These are phyloP conservation scores for Anorthoa munda DNA, from an alignment of 2,888 invertebrate genomes.

Conservation along the genomic window DNA sequence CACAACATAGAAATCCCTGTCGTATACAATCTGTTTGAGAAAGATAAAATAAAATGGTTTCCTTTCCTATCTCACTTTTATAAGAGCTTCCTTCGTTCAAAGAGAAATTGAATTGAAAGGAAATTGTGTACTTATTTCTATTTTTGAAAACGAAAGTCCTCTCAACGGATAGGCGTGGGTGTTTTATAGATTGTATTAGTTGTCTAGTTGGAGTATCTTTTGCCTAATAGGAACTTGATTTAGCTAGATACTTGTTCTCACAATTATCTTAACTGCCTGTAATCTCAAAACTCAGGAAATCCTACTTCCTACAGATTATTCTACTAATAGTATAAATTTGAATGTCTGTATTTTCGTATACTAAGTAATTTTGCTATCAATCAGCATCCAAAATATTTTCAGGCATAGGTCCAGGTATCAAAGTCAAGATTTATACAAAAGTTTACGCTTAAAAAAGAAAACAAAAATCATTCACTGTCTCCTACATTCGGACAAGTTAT, in stretches of 20 bases:
- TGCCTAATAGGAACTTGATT: no score
- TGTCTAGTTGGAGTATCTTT: neutral
- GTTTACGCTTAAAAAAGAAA: no score
- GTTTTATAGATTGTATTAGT: neutral
- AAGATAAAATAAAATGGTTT: constrained; percentile 13
- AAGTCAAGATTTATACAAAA: no score
- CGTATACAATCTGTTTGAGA: constrained; percentile 3
- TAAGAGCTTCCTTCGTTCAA: constrained; percentile 5
- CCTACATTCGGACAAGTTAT: no score
- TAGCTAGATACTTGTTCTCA: constrained; percentile 8
- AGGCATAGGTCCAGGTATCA: no score
- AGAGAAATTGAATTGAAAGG: constrained; percentile 33
- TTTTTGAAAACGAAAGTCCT: constrained; percentile 15
- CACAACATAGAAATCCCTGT: neutral
- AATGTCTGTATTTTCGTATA: no score
- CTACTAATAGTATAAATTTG: no score
- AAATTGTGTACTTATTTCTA: constrained; percentile 30
- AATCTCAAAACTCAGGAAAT: constrained; percentile 6
- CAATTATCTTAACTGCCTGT: constrained; percentile 1
- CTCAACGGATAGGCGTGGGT: neutral
- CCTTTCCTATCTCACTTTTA: constrained; percentile 8
- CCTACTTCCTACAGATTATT: neutral
- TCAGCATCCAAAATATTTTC: no score
- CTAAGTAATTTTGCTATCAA: no score
- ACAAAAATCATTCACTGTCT: no score